Base-by-base conservation (phyloP, 1,140 invertebrate genomes). In the Sweltsa coloradensis region DNA sequence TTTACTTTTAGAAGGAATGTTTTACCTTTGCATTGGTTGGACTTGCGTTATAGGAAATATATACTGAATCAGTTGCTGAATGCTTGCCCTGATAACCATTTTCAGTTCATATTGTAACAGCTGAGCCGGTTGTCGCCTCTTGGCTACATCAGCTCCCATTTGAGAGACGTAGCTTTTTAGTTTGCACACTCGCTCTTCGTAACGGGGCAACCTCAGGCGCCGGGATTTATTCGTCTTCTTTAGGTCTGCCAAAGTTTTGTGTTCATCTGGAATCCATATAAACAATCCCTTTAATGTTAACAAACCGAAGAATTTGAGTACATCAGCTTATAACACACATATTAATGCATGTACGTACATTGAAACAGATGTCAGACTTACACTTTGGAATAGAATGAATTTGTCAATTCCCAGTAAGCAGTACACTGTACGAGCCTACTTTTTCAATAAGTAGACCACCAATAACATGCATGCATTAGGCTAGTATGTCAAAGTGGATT, bases 11-110 rank as follows among this genome's bases (percentile, higher is more conserved):
- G 1, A 6, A 13, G 13, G 21, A 5, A 22, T 1, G 3, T 40
- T 56, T 60, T 66, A 75, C 73, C 67, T 67, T 57, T 59, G 63
- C 41, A 60, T 62, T 26, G 69, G 70, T 53, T 74, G 65, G 41
- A 79, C 69, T 57, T 72, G 66, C 29, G 67, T 64, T 50, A 88
- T 77, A 9, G 83, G 83, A 66, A 89, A 88, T 56, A 89, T 83
- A 62, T 81, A 83, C 53, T 80, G 69, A 34, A 78, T 74, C 11
- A 88, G 69, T 59, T 85, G 79, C 47, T 78, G 66, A 36, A 83
- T 73, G 52, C 77, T 71, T 31, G 68, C 67, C 57, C 73, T 67
- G 27, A 79, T 68, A 29, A 81, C 56, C 53, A 73, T 74, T 53
- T 81, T 83, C 23, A 82, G 58, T 24, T 73, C 58, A 14, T 72